A percentile compares a stretch with the other conserved stretches of the same genome.
Conservation (phyloP, 1,140 invertebrate genomes). For the Drosophila chauvacae region DNA sequence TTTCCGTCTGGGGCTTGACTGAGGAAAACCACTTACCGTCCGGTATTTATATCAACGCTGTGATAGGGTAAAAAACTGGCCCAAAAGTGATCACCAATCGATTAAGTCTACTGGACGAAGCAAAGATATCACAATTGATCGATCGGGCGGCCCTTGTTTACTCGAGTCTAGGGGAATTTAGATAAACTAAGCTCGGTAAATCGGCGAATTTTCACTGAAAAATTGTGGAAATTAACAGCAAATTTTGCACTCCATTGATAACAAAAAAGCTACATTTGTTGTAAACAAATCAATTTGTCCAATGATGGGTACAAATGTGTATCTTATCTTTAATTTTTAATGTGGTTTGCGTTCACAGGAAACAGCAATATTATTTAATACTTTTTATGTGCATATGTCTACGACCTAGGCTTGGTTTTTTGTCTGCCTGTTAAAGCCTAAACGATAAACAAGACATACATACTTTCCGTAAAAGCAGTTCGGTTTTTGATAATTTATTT, state of each 20-base stretch:
- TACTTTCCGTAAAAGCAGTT: too few species aligned
- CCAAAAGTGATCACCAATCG: constrained; percentile 46
- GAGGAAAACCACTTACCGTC: neutral
- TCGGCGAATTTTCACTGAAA: constrained; percentile 14
- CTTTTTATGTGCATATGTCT: neutral
- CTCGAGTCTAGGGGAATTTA: constrained; percentile 14
- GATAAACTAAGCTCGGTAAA: constrained; percentile 18
- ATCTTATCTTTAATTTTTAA: neutral
- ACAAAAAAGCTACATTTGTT: constrained; percentile 5
- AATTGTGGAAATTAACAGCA: constrained; percentile 22
- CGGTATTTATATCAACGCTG: constrained; percentile 44
- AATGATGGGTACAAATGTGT: neutral
- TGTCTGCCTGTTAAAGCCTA: neutral
- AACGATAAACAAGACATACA: neutral
- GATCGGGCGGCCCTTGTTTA: constrained; percentile 34
- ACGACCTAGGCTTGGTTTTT: neutral
- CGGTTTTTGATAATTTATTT: neutral
- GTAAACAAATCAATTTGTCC: constrained; percentile 23
- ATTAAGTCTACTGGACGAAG: constrained; percentile 32
- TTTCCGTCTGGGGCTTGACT: constrained; percentile 52
- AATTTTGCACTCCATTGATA: constrained; percentile 8
- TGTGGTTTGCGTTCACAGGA: neutral
- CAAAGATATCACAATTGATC: constrained; percentile 54
- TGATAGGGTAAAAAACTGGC: constrained; percentile 11
- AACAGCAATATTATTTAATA: neutral